Evolutionary conservation across 1,140 invertebrate genomes (phyloP).

Genomic region (Drosophila melanica): DNA sequence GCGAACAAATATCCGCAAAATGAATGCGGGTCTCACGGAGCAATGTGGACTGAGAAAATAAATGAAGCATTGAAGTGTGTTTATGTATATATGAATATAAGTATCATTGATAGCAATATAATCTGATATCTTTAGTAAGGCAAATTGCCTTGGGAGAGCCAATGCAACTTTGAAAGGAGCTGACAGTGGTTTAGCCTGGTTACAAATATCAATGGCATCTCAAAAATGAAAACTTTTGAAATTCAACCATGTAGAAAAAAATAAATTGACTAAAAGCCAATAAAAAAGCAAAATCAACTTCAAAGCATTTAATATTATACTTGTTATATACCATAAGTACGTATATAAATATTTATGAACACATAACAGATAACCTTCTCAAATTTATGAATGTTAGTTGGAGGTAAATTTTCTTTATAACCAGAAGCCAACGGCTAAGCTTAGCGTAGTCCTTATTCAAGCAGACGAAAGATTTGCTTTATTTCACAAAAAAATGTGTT

Average conservation of each 20-base stretch:
- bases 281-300: constrained; percentile 29
- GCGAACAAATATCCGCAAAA: constrained; percentile 4
- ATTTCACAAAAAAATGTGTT: constrained; percentile 17
- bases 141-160: constrained; percentile 20
- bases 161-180: constrained; percentile 25
- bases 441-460: neutral
- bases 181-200: neutral
- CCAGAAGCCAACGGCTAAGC: constrained; percentile 1
- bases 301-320: constrained; percentile 13
- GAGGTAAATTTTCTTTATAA: constrained; percentile 2
- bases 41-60: constrained; percentile 24
- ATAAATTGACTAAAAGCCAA: neutral
- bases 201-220: constrained; percentile 30
- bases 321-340: neutral
- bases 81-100: neutral
- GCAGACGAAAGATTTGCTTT: constrained; percentile 19
- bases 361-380: too few species aligned
- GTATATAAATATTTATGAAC: neutral
- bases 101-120: constrained; percentile 21
- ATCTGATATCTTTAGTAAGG: constrained; percentile 26
- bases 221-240: constrained; percentile 26
- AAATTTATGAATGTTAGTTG: too few species aligned
- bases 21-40: constrained; percentile 1
- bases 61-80: constrained; percentile 26
- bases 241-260: constrained; percentile 35